Conservation (phyloP, 2,113 vertebrate genomes). For the Mungos mungo region DNA sequence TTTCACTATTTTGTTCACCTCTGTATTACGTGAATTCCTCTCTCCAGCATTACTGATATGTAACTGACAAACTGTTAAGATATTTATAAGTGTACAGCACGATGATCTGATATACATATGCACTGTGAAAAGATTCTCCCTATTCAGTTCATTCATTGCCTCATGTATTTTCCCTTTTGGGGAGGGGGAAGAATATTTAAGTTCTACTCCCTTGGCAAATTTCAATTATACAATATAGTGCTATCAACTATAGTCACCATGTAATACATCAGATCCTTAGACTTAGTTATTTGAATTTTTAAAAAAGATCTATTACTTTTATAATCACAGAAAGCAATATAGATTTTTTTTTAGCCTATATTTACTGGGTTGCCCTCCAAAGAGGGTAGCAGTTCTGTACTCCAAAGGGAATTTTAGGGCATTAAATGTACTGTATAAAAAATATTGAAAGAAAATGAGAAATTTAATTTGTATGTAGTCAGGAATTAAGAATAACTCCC, state of each 20-base stretch:
- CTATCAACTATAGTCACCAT: neutral
- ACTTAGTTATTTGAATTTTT: neutral
- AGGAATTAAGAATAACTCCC: neutral
- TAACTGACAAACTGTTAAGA: neutral
- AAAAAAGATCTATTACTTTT: neutral
- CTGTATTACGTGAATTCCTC: neutral
- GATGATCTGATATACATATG: neutral
- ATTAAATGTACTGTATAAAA: neutral
- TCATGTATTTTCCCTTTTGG: neutral
- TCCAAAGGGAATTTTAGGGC: neutral
- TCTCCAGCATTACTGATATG: neutral
- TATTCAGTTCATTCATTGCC: neutral
- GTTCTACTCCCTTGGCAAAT: neutral
- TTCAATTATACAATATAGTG: neutral
- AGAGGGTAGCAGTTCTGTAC: neutral
- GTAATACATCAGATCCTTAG: neutral
- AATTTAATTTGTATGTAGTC: neutral
- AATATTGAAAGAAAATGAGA: neutral
- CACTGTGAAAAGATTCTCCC: neutral
- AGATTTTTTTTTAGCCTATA: neutral
- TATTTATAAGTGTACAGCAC: neutral
- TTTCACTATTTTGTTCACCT: constrained; percentile 11
- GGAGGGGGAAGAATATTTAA: neutral
- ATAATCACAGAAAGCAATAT: neutral
- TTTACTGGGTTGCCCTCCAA: neutral